Evolutionary conservation across 1,140 invertebrate genomes (phyloP).

Genomic region (Spodoptera litura): DNA sequence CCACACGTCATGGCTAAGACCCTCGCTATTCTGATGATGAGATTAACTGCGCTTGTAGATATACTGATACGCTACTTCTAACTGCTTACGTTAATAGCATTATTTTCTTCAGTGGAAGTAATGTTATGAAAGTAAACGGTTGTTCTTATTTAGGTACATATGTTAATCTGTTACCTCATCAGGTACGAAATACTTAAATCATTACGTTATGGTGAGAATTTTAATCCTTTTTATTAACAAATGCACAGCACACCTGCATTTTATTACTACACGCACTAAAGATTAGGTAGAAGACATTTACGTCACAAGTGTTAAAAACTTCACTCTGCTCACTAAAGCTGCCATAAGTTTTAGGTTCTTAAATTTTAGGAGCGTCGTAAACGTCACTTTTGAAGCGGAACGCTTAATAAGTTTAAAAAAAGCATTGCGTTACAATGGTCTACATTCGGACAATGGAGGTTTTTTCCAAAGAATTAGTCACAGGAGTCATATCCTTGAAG

Average conservation of each 20-base stretch:
- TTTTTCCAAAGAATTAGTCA: constrained; percentile 71
- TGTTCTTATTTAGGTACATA: too few species aligned
- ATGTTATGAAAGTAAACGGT: constrained; percentile 2
- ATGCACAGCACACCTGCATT: constrained; percentile 2
- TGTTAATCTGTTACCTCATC: not conserved
- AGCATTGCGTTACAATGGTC: constrained; percentile 46
- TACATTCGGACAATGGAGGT: constrained; percentile 63
- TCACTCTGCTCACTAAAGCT: not conserved
- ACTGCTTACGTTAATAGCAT: constrained; percentile 32
- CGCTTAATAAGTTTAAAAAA: constrained; percentile 48
- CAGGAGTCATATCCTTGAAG: constrained; percentile 66
- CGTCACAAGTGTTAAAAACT: constrained; percentile 21
- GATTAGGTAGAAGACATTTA: constrained; percentile 13
- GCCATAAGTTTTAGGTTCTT: not conserved
- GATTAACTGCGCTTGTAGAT: constrained; percentile 56
- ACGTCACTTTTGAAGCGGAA: constrained; percentile 29
- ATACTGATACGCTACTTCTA: constrained; percentile 32
- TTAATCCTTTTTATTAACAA: too few species aligned
- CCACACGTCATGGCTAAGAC: constrained; percentile 65
- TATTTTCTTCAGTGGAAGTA: constrained; percentile 27
- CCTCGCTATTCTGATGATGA: constrained; percentile 54
- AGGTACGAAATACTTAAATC: constrained; percentile 1
- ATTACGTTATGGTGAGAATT: not conserved
- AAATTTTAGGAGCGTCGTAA: constrained; percentile 19
- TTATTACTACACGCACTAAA: not conserved